Base-by-base conservation (phyloP, 2,888 invertebrate species). In the Imbricaverruca yamaguchii region DNA sequence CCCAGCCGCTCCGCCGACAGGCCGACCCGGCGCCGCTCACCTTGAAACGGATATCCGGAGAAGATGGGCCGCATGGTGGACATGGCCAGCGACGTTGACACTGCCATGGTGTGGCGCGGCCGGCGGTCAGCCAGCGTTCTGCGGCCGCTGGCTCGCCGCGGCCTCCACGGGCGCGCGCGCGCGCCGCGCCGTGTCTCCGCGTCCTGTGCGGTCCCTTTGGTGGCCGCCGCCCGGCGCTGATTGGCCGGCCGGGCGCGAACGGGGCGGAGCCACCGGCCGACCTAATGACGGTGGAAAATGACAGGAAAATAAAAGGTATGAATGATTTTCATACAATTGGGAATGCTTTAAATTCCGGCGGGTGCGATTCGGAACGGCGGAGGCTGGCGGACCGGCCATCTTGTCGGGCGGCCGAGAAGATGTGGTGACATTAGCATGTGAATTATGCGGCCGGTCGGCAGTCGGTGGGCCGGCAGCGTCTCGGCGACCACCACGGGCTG, bases 11-110 rank as follows among this genome's bases (percentile, higher is more conserved):
- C 18, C 61, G 11, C 18, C 61, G 18, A 18, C 18, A 1, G 61
- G 39, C 4, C 39, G 39, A 4, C 39, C 39, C 39, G 39, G 39
- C 39, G 39, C 39, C 39, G 39, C 74, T 79, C 61, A 81, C 81
- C 81, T 81, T 81, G 81, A 23, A 81, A 81, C 23, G 81, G 81
- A 59, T 81, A 81, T 69, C 81, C 81, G 18, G 77, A 74, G 63
- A 81, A 81, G 53, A 81, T 78, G 59, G 81, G 81, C 79, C 81
- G 23, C 81, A 81, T 80, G 80, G 25, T 80, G 63, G 80, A 59
- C 21, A 80, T 65, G 80, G 59, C 53, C 53, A 80, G 59, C 12
- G 79, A 79, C 11, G 57, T 23, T 18, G 79, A 57, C 23, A 79
- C 79, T 15, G 79, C 79, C 79, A 59, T 59, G 12, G 25, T 15